phyloP scores from a whole-genome alignment of 2,113 vertebrate genomes.

The Corythoichthys intestinalis region DNA sequence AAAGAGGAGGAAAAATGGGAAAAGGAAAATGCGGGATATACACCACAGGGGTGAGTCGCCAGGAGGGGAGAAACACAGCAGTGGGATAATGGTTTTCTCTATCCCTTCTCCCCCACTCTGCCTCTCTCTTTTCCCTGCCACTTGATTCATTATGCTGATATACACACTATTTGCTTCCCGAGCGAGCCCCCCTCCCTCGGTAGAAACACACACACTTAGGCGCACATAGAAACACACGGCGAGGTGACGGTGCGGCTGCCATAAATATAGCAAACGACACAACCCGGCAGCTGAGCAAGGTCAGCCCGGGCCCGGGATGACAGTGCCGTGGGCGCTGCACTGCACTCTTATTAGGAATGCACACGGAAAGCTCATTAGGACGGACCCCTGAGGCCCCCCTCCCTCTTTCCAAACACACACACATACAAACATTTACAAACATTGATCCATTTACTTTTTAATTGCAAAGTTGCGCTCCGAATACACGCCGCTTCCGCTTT shows the following conservation, averaged over 20 bases:
- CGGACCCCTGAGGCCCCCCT: constrained; percentile 69
- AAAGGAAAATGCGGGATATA: constrained; percentile 40
- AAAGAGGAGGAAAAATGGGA: constrained; percentile 9
- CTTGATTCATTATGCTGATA: constrained; percentile 82
- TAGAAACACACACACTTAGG: constrained; percentile 51
- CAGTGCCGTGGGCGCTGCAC: constrained; percentile 75
- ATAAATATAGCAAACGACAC: constrained; percentile 80
- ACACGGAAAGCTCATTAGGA: constrained; percentile 80
- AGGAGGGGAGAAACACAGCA: constrained; percentile 56
- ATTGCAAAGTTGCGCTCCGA: constrained; percentile 58
- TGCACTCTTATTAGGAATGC: constrained; percentile 74
- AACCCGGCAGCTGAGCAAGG: constrained; percentile 75
- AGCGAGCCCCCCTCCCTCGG: constrained; percentile 65
- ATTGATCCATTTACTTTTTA: constrained; percentile 69
- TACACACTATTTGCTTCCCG: constrained; percentile 78
- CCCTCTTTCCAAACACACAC: constrained; percentile 23
- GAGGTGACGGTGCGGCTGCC: constrained; percentile 67
- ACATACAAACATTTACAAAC: constrained; percentile 64
- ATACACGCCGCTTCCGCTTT: constrained; percentile 37
- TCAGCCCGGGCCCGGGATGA: constrained; percentile 75
- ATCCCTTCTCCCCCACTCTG: constrained; percentile 36
- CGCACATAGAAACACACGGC: constrained; percentile 29
- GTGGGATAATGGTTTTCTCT: constrained; percentile 65
- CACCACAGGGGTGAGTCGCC: constrained; percentile 57
- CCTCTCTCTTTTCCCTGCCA: constrained; percentile 53